These are phyloP conservation scores for Prochilodus magdalenae DNA, from an alignment of 2,113 vertebrate species.

Conservation along the genomic window DNA sequence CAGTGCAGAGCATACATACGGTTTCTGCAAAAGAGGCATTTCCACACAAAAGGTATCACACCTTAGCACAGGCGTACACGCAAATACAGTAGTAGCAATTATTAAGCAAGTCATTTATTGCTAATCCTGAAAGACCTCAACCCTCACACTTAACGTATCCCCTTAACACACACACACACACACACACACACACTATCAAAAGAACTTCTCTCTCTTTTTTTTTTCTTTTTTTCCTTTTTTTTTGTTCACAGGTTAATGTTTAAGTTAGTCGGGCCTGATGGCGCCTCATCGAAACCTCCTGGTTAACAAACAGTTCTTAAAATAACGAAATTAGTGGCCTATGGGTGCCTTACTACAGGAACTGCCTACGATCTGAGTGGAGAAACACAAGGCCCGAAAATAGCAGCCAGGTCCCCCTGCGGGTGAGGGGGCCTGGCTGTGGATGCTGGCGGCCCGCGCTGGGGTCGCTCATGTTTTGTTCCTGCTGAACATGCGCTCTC, in stretches of 20 bases:
- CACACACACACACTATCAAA: slow-evolving; percentile 49
- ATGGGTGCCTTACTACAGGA: slow-evolving; percentile 45
- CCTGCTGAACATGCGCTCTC: slow-evolving; percentile 87
- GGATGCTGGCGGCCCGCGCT: not conserved
- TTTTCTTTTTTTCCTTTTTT: not conserved
- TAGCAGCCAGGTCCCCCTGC: slow-evolving; percentile 58
- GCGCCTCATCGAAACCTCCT: slow-evolving; percentile 20
- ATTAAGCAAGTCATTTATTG: slow-evolving; percentile 74
- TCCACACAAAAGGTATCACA: slow-evolving; percentile 48
- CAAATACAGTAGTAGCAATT: slow-evolving; percentile 58
- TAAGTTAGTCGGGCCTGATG: slow-evolving; percentile 20
- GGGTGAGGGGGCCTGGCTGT: slow-evolving; percentile 37
- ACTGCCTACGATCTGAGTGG: slow-evolving; percentile 57
- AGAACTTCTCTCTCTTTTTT: slow-evolving; percentile 13
- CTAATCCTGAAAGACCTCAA: slow-evolving; percentile 59
- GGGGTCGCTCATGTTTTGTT: slow-evolving; percentile 83
- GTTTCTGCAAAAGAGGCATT: slow-evolving; percentile 55
- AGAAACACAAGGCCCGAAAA: slow-evolving; percentile 54
- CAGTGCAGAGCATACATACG: slow-evolving; percentile 46
- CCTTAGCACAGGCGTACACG: slow-evolving; percentile 21
- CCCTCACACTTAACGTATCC: not conserved
- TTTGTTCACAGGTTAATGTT: slow-evolving; percentile 51
- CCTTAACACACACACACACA: slow-evolving; percentile 31
- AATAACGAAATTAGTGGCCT: slow-evolving; percentile 62
- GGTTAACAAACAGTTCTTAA: slow-evolving; percentile 56